Conservation (phyloP, 2,888 invertebrate genomes). For the Sarcophaga variegata region DNA sequence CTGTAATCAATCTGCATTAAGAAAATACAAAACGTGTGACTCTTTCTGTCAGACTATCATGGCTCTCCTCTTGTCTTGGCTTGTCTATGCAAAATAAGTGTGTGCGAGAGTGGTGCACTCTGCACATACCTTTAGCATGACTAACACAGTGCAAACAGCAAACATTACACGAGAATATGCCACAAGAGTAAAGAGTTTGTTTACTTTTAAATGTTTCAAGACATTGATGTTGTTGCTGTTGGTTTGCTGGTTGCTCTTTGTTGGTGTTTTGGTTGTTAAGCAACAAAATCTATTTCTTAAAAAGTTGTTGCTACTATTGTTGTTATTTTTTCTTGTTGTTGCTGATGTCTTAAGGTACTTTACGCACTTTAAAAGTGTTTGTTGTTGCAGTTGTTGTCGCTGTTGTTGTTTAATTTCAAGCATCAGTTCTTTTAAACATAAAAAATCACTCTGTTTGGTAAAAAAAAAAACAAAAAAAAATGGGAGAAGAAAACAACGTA, state of each 20-base stretch:
- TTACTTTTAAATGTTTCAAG: background rate
- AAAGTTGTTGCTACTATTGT: background rate
- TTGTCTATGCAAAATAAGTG: background rate
- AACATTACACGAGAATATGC: background rate
- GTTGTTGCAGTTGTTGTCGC: background rate
- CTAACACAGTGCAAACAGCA: background rate
- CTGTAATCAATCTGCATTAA: conserved; percentile 57
- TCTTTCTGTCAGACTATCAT: background rate
- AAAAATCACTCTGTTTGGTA: background rate
- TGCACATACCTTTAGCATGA: background rate
- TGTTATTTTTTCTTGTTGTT: background rate
- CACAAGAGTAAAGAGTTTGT: background rate
- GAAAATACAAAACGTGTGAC: conserved; percentile 21
- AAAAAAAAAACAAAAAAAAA: no score
- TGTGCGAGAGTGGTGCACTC: background rate
- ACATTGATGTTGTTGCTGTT: no score
- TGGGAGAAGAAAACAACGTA: no score
- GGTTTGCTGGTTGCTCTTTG: background rate
- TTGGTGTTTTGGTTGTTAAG: background rate
- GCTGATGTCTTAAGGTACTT: conserved; percentile 4
- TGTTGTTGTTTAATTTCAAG: background rate
- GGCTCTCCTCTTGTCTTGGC: background rate
- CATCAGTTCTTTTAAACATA: background rate
- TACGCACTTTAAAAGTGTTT: conserved; percentile 46
- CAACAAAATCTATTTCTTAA: background rate